Evolutionary conservation across 2,113 vertebrate species (phyloP).

Genomic region (Scomber colias): DNA sequence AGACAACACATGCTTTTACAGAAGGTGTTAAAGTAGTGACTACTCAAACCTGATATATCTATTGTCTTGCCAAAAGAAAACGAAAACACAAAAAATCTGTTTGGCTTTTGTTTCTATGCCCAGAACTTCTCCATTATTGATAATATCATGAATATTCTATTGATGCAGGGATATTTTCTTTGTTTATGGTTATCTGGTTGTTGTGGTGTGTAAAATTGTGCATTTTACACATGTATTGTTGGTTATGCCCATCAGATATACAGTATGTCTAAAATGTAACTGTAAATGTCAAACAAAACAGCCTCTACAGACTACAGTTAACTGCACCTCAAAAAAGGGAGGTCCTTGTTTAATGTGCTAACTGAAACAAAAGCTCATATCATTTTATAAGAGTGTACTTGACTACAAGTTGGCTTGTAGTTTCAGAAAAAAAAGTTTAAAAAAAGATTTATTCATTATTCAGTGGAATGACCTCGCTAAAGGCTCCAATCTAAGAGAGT

Average conservation of each 20-base stretch:
- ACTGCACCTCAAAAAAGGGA: not conserved
- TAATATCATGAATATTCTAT: conserved; percentile 62
- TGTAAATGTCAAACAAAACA: conserved; percentile 3
- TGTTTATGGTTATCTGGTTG: conserved; percentile 8
- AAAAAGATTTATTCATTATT: conserved; percentile 32
- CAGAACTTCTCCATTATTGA: conserved; percentile 57
- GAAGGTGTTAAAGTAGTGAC: conserved; percentile 7
- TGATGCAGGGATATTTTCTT: conserved; percentile 4
- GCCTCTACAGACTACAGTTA: not conserved
- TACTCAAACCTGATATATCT: conserved; percentile 26
- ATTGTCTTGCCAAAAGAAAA: not conserved
- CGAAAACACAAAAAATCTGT: not conserved
- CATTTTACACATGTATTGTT: conserved; percentile 5
- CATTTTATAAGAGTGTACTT: not conserved
- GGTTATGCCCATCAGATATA: not conserved
- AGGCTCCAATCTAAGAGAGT: too few relatives aligned
- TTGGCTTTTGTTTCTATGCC: conserved; percentile 23
- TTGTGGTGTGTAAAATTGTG: not conserved
- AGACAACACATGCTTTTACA: conserved; percentile 5
- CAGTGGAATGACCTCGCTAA: conserved; percentile 34
- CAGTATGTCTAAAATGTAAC: not conserved
- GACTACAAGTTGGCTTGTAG: conserved; percentile 14
- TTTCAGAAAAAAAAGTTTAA: not conserved
- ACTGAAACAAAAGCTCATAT: conserved; percentile 31
- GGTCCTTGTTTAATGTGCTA: not conserved